Percentiles rank a stretch among this genome's conserved stretches.
Conservation (phyloP, 2,113 vertebrate species). For the Menura novaehollandiae region DNA sequence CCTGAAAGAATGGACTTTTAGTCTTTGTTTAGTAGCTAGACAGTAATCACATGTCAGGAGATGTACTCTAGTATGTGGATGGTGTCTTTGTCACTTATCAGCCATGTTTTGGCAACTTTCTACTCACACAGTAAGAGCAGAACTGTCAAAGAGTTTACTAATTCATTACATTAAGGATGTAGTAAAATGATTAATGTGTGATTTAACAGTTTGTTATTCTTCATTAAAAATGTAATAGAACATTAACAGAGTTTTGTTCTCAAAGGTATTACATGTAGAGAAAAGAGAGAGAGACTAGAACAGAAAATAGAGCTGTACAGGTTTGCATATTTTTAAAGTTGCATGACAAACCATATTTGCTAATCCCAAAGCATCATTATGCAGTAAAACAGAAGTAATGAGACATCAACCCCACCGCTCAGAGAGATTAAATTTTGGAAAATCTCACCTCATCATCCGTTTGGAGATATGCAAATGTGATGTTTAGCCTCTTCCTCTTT, state of each 20-base stretch:
- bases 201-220: constrained; percentile 56
- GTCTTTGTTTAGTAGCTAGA: neutral
- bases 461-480: neutral
- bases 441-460: neutral
- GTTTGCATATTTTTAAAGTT: constrained; percentile 6
- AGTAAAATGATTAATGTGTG: constrained; percentile 36
- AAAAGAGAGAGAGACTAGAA: neutral
- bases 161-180: neutral
- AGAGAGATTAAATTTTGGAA: neutral
- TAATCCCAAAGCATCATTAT: neutral
- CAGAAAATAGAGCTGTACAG: neutral
- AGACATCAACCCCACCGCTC: neutral
- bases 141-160: neutral
- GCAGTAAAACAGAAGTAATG: neutral
- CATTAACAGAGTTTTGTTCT: constrained; percentile 22
- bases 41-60: neutral
- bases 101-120: neutral
- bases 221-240: constrained; percentile 57
- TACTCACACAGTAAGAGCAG: neutral
- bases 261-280: neutral
- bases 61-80: neutral
- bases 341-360: neutral
- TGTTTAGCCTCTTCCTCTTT: neutral
- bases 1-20: neutral
- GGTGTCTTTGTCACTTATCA: neutral